A percentile compares a stretch with the other conserved stretches of the same genome.
phyloP scores from a whole-genome alignment of 2,113 vertebrate species.

The Corythornis madagascariensis region DNA sequence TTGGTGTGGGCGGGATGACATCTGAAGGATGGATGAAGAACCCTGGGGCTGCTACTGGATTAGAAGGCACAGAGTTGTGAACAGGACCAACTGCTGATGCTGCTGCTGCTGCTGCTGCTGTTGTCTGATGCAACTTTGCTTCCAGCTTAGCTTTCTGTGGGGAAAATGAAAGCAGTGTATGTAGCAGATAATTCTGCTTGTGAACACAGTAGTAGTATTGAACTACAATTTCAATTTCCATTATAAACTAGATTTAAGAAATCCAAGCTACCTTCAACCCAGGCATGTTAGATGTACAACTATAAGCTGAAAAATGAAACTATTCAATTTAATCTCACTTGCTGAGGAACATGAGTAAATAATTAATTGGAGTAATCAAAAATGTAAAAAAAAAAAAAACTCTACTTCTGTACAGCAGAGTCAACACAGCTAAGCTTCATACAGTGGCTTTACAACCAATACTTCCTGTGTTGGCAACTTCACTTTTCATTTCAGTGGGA shows the following conservation, averaged over 20 bases:
- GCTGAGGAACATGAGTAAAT: background rate
- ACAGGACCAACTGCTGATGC: constrained; percentile 87
- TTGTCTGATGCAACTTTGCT: constrained; percentile 98
- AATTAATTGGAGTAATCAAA: background rate
- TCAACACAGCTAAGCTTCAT: background rate
- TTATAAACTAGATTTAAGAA: background rate
- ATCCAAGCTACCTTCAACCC: background rate
- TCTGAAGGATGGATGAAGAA: constrained; percentile 99
- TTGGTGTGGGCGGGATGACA: constrained; percentile 97
- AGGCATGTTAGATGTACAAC: background rate
- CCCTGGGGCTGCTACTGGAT: constrained; percentile 89
- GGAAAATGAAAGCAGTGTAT: constrained; percentile 61
- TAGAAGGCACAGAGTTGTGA: constrained; percentile 96
- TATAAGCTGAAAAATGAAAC: background rate
- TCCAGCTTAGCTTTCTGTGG: constrained; percentile 97
- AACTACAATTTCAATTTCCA: background rate
- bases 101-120: constrained; percentile 84
- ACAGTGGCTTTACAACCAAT: background rate
- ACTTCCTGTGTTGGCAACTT: background rate
- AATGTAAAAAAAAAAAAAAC: background rate
- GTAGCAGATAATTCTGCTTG: constrained; percentile 35
- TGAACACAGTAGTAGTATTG: background rate
- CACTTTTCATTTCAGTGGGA: background rate
- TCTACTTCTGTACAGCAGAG: background rate
- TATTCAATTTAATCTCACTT: background rate